phyloP scores from a whole-genome alignment of 2,888 invertebrate genomes.

The Chydorus sphaericus region DNA sequence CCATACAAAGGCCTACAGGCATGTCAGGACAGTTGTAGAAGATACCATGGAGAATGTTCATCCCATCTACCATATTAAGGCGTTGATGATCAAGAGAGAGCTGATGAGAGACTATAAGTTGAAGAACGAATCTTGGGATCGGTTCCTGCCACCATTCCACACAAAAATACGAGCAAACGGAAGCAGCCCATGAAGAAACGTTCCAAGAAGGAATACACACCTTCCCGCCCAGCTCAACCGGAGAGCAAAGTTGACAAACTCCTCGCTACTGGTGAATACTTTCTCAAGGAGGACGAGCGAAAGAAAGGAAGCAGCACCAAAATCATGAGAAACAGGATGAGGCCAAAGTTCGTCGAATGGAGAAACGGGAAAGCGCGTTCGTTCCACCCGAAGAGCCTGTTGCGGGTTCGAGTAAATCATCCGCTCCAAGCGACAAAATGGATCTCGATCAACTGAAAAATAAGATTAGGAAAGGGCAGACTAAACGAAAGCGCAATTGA shows the following conservation, averaged over 20 bases:
- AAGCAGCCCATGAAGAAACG: slow-evolving; percentile 78
- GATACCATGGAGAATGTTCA: slow-evolving; percentile 99
- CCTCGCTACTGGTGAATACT: slow-evolving; percentile 91
- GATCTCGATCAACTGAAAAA: slow-evolving; percentile 52
- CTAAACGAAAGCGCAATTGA: not conserved
- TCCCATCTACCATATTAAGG: slow-evolving; percentile 95
- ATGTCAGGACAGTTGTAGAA: slow-evolving; percentile 74
- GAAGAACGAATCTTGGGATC: slow-evolving; percentile 87
- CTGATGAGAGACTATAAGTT: slow-evolving; percentile 82
- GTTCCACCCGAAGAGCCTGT: slow-evolving; percentile 57
- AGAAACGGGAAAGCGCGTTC: slow-evolving; percentile 62
- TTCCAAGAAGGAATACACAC: slow-evolving; percentile 87
- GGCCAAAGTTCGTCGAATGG: slow-evolving; percentile 54
- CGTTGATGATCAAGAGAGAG: slow-evolving; percentile 93
- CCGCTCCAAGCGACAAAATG: slow-evolving; percentile 30
- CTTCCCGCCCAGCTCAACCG: slow-evolving; percentile 83
- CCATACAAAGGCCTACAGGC: slow-evolving; percentile 79
- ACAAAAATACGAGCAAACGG: slow-evolving; percentile 72
- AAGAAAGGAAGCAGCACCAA: slow-evolving; percentile 50
- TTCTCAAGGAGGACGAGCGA: slow-evolving; percentile 73
- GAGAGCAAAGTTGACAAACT: slow-evolving; percentile 87
- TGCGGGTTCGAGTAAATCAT: slow-evolving; percentile 16
- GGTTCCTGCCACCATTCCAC: slow-evolving; percentile 85
- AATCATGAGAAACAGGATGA: slow-evolving; percentile 61
- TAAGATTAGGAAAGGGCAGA: slow-evolving; percentile 10